Percentiles rank a stretch among this genome's conserved stretches.
These are phyloP conservation scores for Tachystola acroxantha DNA, from an alignment of 2,888 invertebrate genomes.

Conservation along the genomic window DNA sequence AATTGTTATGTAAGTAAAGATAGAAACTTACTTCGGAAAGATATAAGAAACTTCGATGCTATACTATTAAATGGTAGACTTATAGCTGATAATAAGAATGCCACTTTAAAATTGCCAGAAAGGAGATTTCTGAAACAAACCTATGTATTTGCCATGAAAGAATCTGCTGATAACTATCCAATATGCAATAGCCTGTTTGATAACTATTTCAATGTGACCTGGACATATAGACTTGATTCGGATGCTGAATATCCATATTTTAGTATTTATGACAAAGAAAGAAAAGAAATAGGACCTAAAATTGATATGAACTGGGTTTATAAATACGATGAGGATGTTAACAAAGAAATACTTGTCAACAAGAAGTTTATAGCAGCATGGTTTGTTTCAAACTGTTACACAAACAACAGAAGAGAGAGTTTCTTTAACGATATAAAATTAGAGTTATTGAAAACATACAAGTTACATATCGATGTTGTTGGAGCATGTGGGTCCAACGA, in stretches of 20 bases:
- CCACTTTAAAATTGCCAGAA: conserved; percentile 9
- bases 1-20: conserved; percentile 33
- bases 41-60: conserved; percentile 28
- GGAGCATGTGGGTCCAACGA: conserved; percentile 20
- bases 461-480: conserved; percentile 22
- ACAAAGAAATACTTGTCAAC: conserved; percentile 10
- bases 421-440: conserved; percentile 16
- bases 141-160: conserved; percentile 27
- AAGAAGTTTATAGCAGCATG: conserved; percentile 28
- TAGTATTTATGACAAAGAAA: conserved; percentile 19
- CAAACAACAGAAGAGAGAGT: conserved; percentile 17
- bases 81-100: not conserved
- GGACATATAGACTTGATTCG: conserved; percentile 29
- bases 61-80: conserved; percentile 24
- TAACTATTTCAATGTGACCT: conserved; percentile 34
- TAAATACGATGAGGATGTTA: conserved; percentile 14
- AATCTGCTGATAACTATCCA: conserved; percentile 31
- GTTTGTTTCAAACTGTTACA: conserved; percentile 27
- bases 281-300: conserved; percentile 21
- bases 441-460: conserved; percentile 15
- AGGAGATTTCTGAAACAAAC: conserved; percentile 26
- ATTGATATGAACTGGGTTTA: conserved; percentile 22
- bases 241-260: conserved; percentile 31
- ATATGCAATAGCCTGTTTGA: conserved; percentile 22
- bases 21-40: conserved; percentile 16